Evolutionary conservation across 2,113 vertebrate genomes (phyloP).

Genomic region (Bubo bubo): DNA sequence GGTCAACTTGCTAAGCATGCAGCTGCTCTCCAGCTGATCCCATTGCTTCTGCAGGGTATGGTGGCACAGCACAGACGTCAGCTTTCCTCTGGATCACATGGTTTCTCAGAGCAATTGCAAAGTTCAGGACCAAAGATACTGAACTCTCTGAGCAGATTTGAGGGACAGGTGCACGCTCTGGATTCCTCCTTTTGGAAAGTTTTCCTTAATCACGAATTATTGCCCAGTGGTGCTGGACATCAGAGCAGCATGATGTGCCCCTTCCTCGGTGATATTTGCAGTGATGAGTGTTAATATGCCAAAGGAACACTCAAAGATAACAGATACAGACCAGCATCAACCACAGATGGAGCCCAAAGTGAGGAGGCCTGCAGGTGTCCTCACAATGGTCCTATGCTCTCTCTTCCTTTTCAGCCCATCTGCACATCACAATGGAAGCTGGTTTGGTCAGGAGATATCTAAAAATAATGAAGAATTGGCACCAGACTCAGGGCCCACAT

Average conservation of each 20-base stretch:
- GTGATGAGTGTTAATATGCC: not conserved
- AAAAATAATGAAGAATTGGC: not conserved
- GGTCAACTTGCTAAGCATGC: not conserved
- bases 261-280: not conserved
- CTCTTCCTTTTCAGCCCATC: not conserved
- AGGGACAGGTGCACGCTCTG: not conserved
- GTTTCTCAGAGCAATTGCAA: not conserved
- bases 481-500: not conserved
- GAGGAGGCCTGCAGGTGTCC: not conserved
- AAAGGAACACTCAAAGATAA: not conserved
- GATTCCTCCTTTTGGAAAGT: not conserved
- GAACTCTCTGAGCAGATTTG: not conserved
- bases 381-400: not conserved
- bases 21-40: not conserved
- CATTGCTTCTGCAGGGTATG: not conserved
- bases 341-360: not conserved
- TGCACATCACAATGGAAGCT: rapidly evolving
- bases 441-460: not conserved
- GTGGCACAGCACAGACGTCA: not conserved
- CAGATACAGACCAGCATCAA: not conserved
- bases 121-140: not conserved
- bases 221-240: not conserved
- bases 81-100: not conserved
- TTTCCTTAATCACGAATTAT: rapidly evolving
- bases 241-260: not conserved